Conservation (phyloP, 2,888 invertebrate species). For the Dicyrtomina minuta region DNA sequence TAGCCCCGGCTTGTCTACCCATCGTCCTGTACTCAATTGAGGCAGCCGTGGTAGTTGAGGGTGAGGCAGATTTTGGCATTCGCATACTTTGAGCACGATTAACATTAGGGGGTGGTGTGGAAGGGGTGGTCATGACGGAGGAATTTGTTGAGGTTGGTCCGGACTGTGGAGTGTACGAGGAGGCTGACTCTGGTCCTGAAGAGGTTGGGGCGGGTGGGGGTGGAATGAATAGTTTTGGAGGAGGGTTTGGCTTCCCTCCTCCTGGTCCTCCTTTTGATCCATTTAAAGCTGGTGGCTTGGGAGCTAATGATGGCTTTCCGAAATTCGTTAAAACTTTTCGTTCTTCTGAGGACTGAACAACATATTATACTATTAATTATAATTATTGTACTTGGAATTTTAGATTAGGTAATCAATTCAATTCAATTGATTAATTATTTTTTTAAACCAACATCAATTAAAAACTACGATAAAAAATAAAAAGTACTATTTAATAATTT, state of each 20-base stretch:
- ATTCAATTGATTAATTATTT: too few relatives aligned
- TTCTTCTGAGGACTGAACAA: slow-evolving; percentile 22
- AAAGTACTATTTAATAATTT: too few relatives aligned
- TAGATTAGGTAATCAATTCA: too few relatives aligned
- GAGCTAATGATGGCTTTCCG: slow-evolving; percentile 81
- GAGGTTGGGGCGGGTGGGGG: slow-evolving; percentile 12
- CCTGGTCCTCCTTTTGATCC: slow-evolving; percentile 26
- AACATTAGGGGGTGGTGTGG: slow-evolving; percentile 59
- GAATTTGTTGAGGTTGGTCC: neutral
- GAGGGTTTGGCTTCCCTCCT: slow-evolving; percentile 47
- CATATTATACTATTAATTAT: neutral
- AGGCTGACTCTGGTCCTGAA: neutral
- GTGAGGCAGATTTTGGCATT: slow-evolving; percentile 68
- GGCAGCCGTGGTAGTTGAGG: slow-evolving; percentile 40
- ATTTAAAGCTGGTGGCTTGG: slow-evolving; percentile 70
- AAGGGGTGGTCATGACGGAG: slow-evolving; percentile 22
- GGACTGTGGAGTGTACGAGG: neutral
- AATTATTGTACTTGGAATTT: too few relatives aligned
- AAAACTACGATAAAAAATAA: too few relatives aligned
- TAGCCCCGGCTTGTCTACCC: slow-evolving; percentile 47
- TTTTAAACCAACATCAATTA: too few relatives aligned
- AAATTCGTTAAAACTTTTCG: slow-evolving; percentile 55
- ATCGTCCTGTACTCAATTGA: slow-evolving; percentile 49
- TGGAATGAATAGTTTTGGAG: slow-evolving; percentile 44
- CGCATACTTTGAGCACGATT: slow-evolving; percentile 82